Percentiles rank a stretch among this genome's conserved stretches.
These are phyloP conservation scores for Dipodomys ordii DNA, from an alignment of 2,113 vertebrate genomes.

Conservation along the genomic window DNA sequence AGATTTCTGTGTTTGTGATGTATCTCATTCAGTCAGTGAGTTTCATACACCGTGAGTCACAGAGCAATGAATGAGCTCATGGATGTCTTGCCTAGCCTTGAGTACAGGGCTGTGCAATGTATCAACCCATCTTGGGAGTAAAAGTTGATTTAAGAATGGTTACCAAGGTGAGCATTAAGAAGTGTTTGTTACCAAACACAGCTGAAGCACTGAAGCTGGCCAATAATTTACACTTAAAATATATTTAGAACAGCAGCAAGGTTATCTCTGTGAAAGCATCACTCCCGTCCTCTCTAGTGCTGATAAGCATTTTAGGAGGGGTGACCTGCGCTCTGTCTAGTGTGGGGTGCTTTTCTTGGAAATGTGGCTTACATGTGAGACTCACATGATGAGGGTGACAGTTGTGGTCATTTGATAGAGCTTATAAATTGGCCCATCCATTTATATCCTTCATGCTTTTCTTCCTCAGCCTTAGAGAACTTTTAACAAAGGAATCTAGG, in stretches of 20 bases:
- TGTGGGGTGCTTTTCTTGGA: not conserved
- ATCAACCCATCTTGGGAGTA: not conserved
- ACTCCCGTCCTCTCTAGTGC: constrained; percentile 9
- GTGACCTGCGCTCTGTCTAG: not conserved
- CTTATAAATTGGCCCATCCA: not conserved
- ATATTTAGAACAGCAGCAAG: constrained; percentile 44
- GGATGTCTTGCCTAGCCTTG: not conserved
- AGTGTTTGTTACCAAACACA: constrained; percentile 31
- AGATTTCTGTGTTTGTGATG: not conserved
- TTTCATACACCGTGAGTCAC: not conserved
- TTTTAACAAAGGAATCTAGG: not conserved
- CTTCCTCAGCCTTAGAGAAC: constrained; percentile 8
- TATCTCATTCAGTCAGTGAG: not conserved
- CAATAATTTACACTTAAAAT: constrained; percentile 44
- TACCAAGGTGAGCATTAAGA: not conserved
- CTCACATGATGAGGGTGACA: constrained; percentile 29
- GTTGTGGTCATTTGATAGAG: not conserved
- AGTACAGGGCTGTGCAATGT: not conserved
- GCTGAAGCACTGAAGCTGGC: not conserved
- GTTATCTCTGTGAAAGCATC: constrained; percentile 22
- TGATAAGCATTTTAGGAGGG: constrained; percentile 9
- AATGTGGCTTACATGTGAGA: not conserved
- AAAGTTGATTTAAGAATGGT: not conserved
- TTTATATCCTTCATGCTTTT: not conserved
- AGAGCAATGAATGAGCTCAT: not conserved